Conservation (phyloP, 2,113 vertebrate genomes). For the human region DNA sequence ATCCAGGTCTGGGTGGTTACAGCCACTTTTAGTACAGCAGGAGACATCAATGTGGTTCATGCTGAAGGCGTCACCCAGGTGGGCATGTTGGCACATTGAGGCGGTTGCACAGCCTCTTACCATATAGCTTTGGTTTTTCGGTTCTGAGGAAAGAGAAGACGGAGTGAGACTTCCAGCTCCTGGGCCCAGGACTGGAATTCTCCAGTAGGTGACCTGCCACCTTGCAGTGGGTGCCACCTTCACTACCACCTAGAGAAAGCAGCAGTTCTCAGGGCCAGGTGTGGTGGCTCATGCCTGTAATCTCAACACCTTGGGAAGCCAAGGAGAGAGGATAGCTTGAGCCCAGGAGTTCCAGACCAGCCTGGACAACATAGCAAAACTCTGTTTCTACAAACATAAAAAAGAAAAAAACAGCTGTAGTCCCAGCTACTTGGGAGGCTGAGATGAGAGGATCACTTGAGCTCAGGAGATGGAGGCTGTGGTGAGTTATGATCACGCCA, state of each 20-base stretch:
- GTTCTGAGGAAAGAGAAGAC: slow-evolving; percentile 30
- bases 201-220: background rate
- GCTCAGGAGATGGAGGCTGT: too few species aligned
- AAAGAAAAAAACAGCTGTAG: too few species aligned
- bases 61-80: slow-evolving; percentile 44
- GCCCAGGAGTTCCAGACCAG: too few species aligned
- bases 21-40: slow-evolving; percentile 29
- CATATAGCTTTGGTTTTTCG: background rate
- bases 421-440: too few species aligned
- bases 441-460: too few species aligned
- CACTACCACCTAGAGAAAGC: background rate
- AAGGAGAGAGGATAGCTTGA: too few species aligned
- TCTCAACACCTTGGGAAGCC: too few species aligned
- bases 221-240: background rate
- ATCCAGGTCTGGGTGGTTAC: background rate
- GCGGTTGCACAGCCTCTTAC: slow-evolving; percentile 54
- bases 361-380: too few species aligned
- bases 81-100: slow-evolving; percentile 63
- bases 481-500: too few species aligned
- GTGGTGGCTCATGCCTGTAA: background rate
- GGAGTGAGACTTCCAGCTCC: background rate
- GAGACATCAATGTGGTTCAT: background rate
- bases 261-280: background rate
- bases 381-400: too few species aligned
- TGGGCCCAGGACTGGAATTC: background rate